phyloP scores from a whole-genome alignment of 2,113 vertebrate species.

The Cyphomyrus plagiostoma region DNA sequence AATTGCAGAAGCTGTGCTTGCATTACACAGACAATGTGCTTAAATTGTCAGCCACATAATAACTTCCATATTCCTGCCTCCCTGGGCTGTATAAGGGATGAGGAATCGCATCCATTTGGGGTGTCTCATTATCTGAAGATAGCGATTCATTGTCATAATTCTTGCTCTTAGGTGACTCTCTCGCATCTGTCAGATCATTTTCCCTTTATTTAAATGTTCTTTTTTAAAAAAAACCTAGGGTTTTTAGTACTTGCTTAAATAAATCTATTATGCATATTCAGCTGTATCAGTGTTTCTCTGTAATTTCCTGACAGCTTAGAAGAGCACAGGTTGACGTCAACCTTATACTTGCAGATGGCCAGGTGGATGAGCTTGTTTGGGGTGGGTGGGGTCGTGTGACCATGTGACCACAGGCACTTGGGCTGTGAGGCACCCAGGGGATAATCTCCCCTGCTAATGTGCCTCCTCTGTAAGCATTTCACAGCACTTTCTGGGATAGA shows the following conservation, averaged over 20 bases:
- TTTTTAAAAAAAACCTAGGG: background rate
- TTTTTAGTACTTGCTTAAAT: background rate
- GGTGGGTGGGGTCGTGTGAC: background rate
- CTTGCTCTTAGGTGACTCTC: background rate
- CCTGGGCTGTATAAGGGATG: background rate
- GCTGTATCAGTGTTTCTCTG: background rate
- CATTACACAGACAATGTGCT: slow-evolving; percentile 6
- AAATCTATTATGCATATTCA: background rate
- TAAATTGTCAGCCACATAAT: background rate
- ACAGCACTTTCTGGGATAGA: background rate
- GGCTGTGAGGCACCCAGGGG: background rate
- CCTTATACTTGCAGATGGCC: background rate
- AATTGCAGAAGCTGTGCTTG: slow-evolving; percentile 7
- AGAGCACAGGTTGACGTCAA: background rate
- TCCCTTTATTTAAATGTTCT: background rate
- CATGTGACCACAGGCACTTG: background rate
- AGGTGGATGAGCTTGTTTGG: background rate
- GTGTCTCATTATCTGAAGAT: background rate
- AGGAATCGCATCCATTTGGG: background rate
- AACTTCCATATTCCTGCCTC: background rate
- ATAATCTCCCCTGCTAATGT: background rate
- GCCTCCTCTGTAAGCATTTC: background rate
- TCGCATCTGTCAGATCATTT: background rate
- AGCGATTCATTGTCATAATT: background rate
- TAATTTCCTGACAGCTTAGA: background rate